These are phyloP conservation scores for Sphaeridia pumilis DNA, from an alignment of 2,888 invertebrate genomes.

Conservation along the genomic window DNA sequence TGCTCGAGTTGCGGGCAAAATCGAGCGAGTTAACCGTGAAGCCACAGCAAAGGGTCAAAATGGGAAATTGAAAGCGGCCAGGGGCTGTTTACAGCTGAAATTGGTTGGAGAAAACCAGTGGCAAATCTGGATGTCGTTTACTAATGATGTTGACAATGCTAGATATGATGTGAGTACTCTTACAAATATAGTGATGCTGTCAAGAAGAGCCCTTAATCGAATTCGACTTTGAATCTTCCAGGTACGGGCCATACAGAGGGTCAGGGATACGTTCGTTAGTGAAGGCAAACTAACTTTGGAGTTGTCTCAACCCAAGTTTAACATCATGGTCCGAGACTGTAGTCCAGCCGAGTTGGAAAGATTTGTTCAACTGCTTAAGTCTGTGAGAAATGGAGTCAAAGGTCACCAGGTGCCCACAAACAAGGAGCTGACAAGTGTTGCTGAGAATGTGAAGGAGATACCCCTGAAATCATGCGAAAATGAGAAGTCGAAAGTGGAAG, in stretches of 20 bases:
- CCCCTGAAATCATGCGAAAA: too few relatives aligned
- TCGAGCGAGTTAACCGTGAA: constrained; percentile 5
- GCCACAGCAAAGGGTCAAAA: constrained; percentile 6
- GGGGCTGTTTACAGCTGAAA: constrained; percentile 9
- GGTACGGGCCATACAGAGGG: background rate
- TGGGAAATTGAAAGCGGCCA: constrained; percentile 1
- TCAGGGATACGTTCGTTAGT: constrained; percentile 3
- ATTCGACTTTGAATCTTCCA: background rate
- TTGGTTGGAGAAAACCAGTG: constrained; percentile 3
- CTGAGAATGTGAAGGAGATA: too few relatives aligned
- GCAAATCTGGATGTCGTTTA: constrained; percentile 8
- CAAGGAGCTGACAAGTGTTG: too few relatives aligned
- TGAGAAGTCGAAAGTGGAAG: too few relatives aligned
- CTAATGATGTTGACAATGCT: constrained; percentile 6
- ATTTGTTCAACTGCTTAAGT: constrained; percentile 4
- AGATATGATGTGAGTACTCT: constrained; percentile 10
- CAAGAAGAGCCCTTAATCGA: too few relatives aligned
- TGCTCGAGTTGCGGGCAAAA: background rate
- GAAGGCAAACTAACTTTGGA: constrained; percentile 10
- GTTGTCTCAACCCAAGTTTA: constrained; percentile 4
- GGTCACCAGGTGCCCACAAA: too few relatives aligned
- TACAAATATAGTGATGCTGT: too few relatives aligned
- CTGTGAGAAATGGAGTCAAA: too few relatives aligned
- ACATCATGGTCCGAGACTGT: constrained; percentile 6
- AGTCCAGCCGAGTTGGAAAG: background rate